Evolutionary conservation across 2,113 vertebrate genomes (phyloP).

Genomic region (Gopherus evgoodei): DNA sequence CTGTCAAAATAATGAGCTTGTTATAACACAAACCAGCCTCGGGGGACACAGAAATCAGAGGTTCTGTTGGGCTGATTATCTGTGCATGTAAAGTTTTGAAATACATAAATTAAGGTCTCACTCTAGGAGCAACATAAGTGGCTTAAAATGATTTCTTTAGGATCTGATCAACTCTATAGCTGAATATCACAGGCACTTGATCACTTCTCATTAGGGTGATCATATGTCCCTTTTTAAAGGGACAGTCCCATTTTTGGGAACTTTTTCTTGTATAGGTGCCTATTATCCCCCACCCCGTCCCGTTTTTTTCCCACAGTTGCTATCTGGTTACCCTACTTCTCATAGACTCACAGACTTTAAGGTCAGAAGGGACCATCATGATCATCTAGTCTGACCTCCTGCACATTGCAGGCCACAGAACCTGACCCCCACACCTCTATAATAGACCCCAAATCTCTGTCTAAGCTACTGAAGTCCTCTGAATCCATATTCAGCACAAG

Average conservation of each 20-base stretch:
- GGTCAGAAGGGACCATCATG: too few species aligned
- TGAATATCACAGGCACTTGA: constrained; percentile 14
- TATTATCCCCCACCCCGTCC: too few species aligned
- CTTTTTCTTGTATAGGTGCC: too few species aligned
- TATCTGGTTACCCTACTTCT: not conserved
- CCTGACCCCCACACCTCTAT: too few species aligned
- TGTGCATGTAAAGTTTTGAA: constrained; percentile 57
- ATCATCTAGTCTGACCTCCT: too few species aligned
- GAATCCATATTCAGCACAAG: constrained; percentile 40
- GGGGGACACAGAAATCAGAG: constrained; percentile 21
- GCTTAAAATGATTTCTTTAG: constrained; percentile 58
- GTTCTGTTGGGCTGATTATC: constrained; percentile 55
- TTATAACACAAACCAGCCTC: not conserved
- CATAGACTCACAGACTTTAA: too few species aligned
- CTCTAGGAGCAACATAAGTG: not conserved
- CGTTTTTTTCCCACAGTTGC: too few species aligned
- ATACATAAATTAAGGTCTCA: constrained; percentile 54
- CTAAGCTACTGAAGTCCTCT: too few species aligned
- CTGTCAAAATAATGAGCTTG: not conserved
- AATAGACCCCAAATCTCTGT: too few species aligned
- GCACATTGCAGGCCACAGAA: too few species aligned
- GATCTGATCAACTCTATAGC: constrained; percentile 7
- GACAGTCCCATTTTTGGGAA: too few species aligned
- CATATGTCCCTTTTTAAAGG: too few species aligned
- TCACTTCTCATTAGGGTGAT: constrained; percentile 11